These are phyloP conservation scores for Cryptoblepharus egeriae DNA, from an alignment of 2,797 vertebrate species.

Conservation along the genomic window DNA sequence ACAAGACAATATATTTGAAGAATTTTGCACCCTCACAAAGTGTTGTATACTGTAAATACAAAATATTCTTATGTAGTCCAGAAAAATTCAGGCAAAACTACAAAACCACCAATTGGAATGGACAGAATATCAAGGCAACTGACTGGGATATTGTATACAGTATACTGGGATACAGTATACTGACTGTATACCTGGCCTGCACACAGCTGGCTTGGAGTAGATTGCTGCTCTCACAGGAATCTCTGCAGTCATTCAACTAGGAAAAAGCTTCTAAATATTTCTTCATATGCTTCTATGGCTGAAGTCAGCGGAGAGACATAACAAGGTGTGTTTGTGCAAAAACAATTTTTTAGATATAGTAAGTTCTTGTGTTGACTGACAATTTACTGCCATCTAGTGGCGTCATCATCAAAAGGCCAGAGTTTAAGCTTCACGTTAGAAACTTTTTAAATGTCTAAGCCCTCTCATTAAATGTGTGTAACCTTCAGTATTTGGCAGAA, in stretches of 20 bases:
- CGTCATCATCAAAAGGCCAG: background rate
- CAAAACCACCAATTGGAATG: background rate
- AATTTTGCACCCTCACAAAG: background rate
- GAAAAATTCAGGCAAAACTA: background rate
- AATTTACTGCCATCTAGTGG: slow-evolving; percentile 75
- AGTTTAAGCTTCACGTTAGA: no score
- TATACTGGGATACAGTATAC: no score
- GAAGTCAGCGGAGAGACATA: background rate
- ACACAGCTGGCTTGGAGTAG: background rate
- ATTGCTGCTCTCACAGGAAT: background rate
- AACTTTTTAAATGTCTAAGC: background rate
- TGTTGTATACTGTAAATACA: background rate
- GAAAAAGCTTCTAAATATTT: background rate
- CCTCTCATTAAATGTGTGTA: no score
- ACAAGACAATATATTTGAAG: no score
- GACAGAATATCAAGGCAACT: background rate
- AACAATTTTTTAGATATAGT: background rate
- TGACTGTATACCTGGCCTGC: background rate
- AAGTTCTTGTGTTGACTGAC: slow-evolving; percentile 29
- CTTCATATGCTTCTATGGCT: background rate
- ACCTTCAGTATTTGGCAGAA: background rate
- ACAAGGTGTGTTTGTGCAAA: background rate
- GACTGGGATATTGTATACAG: no score
- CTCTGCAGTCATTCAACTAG: background rate
- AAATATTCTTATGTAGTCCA: background rate